Evolutionary conservation across 2,888 invertebrate genomes (phyloP).

Genomic region (Leucophenga maculata): DNA sequence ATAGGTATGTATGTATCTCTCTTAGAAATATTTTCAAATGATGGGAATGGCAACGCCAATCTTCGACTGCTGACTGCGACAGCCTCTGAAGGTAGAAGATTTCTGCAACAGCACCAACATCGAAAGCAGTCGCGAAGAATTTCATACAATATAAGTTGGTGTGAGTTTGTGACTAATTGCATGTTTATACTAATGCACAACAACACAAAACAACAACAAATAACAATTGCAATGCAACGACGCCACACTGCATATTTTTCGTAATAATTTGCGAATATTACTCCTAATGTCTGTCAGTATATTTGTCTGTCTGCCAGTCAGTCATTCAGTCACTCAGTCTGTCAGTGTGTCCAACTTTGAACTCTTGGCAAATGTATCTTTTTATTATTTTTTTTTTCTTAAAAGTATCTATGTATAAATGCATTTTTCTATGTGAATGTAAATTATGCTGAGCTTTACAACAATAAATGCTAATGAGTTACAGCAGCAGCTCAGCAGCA

Average conservation of each 20-base stretch:
- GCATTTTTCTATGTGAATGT: background rate
- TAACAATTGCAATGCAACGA: background rate
- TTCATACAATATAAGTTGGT: slow-evolving; percentile 30
- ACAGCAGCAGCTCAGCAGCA: background rate
- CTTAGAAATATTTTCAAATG: slow-evolving; percentile 62
- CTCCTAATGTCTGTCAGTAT: background rate
- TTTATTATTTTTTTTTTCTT: too few species aligned
- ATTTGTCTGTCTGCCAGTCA: slow-evolving; percentile 23
- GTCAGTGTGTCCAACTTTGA: slow-evolving; percentile 22
- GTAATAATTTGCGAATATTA: slow-evolving; percentile 54
- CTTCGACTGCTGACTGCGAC: slow-evolving; percentile 17
- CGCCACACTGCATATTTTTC: slow-evolving; percentile 40
- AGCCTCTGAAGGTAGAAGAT: slow-evolving; percentile 15
- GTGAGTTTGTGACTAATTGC: slow-evolving; percentile 61
- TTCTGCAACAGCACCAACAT: slow-evolving; percentile 27
- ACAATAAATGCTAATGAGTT: slow-evolving; percentile 21
- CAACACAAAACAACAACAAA: background rate
- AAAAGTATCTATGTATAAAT: too few species aligned
- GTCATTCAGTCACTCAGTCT: slow-evolving; percentile 35
- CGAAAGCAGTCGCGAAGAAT: background rate
- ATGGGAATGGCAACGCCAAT: slow-evolving; percentile 59
- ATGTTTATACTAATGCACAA: slow-evolving; percentile 57
- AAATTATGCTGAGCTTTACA: slow-evolving; percentile 10
- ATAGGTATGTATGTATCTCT: slow-evolving; percentile 20
- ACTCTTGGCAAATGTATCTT: slow-evolving; percentile 9